A percentile compares a stretch with the other conserved stretches of the same genome.
Evolutionary conservation across 2,113 vertebrate species (phyloP).

Genomic region (Myanophis thanlyinensis): DNA sequence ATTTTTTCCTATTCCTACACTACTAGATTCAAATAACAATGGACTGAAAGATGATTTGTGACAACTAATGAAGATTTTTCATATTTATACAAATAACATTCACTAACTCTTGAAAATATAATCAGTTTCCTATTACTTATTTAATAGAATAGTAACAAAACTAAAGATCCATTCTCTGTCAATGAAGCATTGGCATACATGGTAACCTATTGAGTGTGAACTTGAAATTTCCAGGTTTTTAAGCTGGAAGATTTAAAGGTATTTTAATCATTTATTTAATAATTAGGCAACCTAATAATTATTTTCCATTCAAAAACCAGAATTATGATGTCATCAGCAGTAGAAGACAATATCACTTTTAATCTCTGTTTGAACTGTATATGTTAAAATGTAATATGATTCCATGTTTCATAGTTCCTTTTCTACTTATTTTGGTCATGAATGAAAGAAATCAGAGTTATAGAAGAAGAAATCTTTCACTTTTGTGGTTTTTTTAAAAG

Average conservation of each 20-base stretch:
- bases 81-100: not conserved
- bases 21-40: not conserved
- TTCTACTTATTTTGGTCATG: not conserved
- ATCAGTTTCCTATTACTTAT: conserved; percentile 14
- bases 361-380: not conserved
- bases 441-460: not conserved
- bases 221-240: not conserved
- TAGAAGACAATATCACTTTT: not conserved
- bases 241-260: conserved; percentile 2
- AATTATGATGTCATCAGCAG: not conserved
- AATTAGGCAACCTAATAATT: conserved; percentile 3
- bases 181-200: conserved; percentile 1
- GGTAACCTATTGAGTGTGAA: not conserved
- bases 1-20: not conserved
- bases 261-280: conserved; percentile 10
- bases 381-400: not conserved
- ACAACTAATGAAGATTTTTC: not conserved
- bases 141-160: conserved; percentile 14
- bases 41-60: not conserved
- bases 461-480: not conserved
- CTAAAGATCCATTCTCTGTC: not conserved
- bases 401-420: not conserved
- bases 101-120: conserved; percentile 7
- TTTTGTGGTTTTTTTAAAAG: not conserved
- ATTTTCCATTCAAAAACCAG: not conserved